Percentiles rank a stretch among this genome's conserved stretches.
Conservation (phyloP, 53 echinoderm and acorn worm species). For the Holothuria scabra region DNA sequence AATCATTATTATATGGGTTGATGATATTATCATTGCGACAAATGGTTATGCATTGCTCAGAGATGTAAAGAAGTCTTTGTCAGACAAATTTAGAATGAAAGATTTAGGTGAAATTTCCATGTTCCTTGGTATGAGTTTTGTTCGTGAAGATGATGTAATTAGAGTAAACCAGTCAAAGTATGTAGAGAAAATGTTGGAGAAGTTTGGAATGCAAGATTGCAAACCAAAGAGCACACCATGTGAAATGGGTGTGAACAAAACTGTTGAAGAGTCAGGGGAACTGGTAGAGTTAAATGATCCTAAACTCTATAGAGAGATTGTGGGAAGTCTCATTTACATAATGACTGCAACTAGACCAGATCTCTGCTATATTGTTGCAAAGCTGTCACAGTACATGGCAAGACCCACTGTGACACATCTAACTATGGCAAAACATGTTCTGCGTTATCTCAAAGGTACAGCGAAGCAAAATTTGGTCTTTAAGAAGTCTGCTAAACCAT, state of each 20-base stretch:
- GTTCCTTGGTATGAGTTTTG: slow-evolving; percentile 32
- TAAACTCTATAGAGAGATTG: slow-evolving; percentile 47
- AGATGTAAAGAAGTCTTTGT: slow-evolving; percentile 7
- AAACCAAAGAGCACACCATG: slow-evolving; percentile 13
- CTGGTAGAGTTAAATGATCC: neutral
- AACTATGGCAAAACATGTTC: slow-evolving; percentile 35
- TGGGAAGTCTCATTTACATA: slow-evolving; percentile 55
- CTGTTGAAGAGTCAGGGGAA: slow-evolving; percentile 18
- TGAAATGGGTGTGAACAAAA: slow-evolving; percentile 8
- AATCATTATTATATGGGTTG: neutral
- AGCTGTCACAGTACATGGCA: slow-evolving; percentile 33
- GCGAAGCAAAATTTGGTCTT: slow-evolving; percentile 37
- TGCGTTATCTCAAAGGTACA: slow-evolving; percentile 54
- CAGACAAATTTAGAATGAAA: slow-evolving; percentile 40
- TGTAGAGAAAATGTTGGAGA: slow-evolving; percentile 7
- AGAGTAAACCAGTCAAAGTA: slow-evolving; percentile 16
- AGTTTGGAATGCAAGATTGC: neutral
- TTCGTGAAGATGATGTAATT: neutral
- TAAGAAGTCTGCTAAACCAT: slow-evolving; percentile 34
- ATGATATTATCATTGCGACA: slow-evolving; percentile 20
- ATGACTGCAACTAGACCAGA: slow-evolving; percentile 53
- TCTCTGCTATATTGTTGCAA: slow-evolving; percentile 32
- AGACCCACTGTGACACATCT: slow-evolving; percentile 6
- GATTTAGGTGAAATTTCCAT: slow-evolving; percentile 41
- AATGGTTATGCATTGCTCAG: neutral